Base-by-base conservation (phyloP, 2,888 invertebrate genomes). In the Rhamnusium bicolor region DNA sequence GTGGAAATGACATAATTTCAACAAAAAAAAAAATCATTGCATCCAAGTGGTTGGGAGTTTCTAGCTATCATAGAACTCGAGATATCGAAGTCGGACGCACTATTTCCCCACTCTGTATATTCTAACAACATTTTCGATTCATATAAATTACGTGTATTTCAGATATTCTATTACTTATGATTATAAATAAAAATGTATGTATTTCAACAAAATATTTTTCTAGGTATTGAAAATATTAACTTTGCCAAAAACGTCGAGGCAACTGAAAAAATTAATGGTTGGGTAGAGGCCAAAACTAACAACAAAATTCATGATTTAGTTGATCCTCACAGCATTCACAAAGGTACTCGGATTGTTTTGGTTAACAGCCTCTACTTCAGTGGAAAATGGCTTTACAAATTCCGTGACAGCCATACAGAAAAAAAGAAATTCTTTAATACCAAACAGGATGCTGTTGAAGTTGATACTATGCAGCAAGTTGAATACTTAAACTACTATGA, bases 361-460 rank as follows among this genome's bases (percentile, higher is more conserved):
- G 82, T 86, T 0, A 87, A 87, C 70, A 84, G 86, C 1, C 62
- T 87, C 47, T 84, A 87, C 72, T 86, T 87, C 69, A 82, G 82
- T 24, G 86, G 82, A 1, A 80, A 78, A 56, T 85, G 85, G 85
- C 58, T 62, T 1, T 61, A 70, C 16, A 73, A 75, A 10, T 84
- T 84, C 68, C 74, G 80, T 40, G 56, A 53, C 4, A 68, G 71
- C 61, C 54, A 61, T 32, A 84, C 83, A n/a, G 53, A 21, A 12
- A 76, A 77, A 62, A 61, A 75, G 24, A 76, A 80, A 2, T 86
- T 86, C 72, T n/a, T n/a, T n/a, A n/a, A n/a, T n/a, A n/a, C n/a
- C n/a, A n/a, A n/a, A n/a, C n/a, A 76, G 4, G 71, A 80, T 21
- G 68, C 77, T 8, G 74, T 81, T 8, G 72, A 81, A 56, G 81